These are phyloP conservation scores for Melieria omissa DNA, from an alignment of 2,888 invertebrate species.

Conservation along the genomic window DNA sequence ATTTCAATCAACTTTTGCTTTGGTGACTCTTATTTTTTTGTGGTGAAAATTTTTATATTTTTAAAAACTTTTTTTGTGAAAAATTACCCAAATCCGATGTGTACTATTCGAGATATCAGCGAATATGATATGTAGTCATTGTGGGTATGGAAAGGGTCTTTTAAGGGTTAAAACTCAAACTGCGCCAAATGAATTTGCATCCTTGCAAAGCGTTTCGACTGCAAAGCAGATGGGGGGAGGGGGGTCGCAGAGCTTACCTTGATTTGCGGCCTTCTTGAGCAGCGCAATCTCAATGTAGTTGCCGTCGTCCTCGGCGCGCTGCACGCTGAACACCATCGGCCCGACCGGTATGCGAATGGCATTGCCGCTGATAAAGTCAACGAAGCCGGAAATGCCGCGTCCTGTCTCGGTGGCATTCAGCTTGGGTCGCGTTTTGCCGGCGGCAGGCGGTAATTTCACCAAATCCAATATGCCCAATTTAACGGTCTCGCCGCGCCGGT, in stretches of 20 bases:
- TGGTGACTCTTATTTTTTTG: too few relatives aligned
- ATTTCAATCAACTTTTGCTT: too few relatives aligned
- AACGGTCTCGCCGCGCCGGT: slow-evolving; percentile 69
- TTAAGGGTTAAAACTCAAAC: too few relatives aligned
- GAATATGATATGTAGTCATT: too few relatives aligned
- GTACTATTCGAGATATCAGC: too few relatives aligned
- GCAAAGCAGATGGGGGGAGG: too few relatives aligned
- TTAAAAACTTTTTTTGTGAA: too few relatives aligned
- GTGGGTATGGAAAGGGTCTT: too few relatives aligned
- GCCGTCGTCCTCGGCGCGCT: slow-evolving; percentile 62
- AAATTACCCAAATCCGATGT: too few relatives aligned
- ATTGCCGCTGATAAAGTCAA: slow-evolving; percentile 63
- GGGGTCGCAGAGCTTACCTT: slow-evolving; percentile 10
- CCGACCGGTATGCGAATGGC: slow-evolving; percentile 64
- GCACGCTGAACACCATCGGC: slow-evolving; percentile 65
- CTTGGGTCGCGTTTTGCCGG: slow-evolving; percentile 44
- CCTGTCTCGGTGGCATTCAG: slow-evolving; percentile 49
- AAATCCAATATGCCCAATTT: slow-evolving; percentile 71
- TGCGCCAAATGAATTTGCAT: too few relatives aligned
- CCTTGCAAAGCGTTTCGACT: too few relatives aligned
- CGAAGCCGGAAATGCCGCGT: slow-evolving; percentile 58
- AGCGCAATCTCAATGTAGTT: slow-evolving; percentile 65
- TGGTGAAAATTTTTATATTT: too few relatives aligned
- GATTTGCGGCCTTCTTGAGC: slow-evolving; percentile 55
- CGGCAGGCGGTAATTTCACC: slow-evolving; percentile 67